Conservation (phyloP, 2,113 vertebrate species). For the Neodontobutis hainanensis region DNA sequence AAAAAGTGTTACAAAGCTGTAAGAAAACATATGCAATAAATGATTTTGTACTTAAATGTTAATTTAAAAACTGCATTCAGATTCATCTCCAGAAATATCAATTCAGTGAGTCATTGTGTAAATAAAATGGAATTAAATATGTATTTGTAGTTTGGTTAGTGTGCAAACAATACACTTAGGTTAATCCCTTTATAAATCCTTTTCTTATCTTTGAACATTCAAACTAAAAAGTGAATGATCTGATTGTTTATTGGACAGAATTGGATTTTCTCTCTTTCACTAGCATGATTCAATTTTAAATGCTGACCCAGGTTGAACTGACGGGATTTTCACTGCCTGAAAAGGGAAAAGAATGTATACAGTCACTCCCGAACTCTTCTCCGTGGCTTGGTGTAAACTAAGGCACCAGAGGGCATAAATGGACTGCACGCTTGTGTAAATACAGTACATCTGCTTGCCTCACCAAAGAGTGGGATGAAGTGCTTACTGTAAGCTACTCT, state of each 20-base stretch:
- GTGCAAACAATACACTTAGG: neutral
- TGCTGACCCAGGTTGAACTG: constrained; percentile 45
- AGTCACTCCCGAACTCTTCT: constrained; percentile 50
- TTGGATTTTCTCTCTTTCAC: constrained; percentile 7
- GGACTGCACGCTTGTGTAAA: constrained; percentile 64
- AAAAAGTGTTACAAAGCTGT: constrained; percentile 17
- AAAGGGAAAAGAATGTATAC: constrained; percentile 79
- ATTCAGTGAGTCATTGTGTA: no score
- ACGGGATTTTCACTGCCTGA: constrained; percentile 66
- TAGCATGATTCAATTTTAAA: constrained; percentile 15
- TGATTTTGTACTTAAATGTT: no score
- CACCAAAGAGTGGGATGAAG: constrained; percentile 28
- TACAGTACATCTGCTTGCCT: constrained; percentile 29
- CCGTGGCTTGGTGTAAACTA: constrained; percentile 67
- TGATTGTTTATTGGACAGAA: neutral
- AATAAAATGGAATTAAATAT: no score
- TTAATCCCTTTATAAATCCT: neutral
- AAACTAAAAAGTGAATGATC: neutral
- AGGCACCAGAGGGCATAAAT: constrained; percentile 59
- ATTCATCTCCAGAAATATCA: no score
- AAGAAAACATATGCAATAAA: constrained; percentile 6
- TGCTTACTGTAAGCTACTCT: constrained; percentile 25
- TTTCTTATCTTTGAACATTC: no score
- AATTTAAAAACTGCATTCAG: no score
- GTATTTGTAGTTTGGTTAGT: neutral